Evolutionary conservation across 2,113 vertebrate species (phyloP).

Genomic region (Engraulis encrasicolus): DNA sequence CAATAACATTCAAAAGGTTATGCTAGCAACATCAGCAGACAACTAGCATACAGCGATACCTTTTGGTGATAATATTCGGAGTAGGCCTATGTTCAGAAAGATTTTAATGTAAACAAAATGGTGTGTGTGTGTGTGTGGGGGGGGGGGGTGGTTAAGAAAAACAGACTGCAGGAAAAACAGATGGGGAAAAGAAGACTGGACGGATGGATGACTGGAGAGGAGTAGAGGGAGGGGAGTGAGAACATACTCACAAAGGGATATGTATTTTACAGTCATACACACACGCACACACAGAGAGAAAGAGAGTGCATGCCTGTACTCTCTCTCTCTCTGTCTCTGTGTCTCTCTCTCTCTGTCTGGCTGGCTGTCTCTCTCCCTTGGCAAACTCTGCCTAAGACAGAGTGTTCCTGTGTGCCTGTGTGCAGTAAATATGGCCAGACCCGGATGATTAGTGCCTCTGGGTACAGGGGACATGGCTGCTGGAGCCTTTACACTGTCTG

Average conservation of each 20-base stretch:
- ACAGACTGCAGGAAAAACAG: neutral
- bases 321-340: too few species aligned
- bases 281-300: constrained; percentile 1
- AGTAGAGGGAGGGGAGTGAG: neutral
- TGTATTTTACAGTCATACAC: neutral
- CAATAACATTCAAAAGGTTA: too few species aligned
- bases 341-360: neutral
- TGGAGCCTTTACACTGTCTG: neutral
- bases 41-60: too few species aligned
- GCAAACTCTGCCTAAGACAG: neutral
- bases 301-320: too few species aligned
- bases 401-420: constrained; percentile 60
- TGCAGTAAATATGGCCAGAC: constrained; percentile 68
- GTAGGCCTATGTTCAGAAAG: too few species aligned
- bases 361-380: neutral
- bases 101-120: too few species aligned
- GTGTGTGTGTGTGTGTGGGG: too few species aligned
- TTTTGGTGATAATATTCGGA: too few species aligned
- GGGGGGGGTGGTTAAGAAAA: too few species aligned
- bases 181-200: neutral
- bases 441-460: constrained; percentile 66
- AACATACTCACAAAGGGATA: constrained; percentile 11
- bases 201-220: neutral
- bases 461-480: neutral
- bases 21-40: too few species aligned